These are phyloP conservation scores for Philonicus albiceps DNA, from an alignment of 2,888 invertebrate genomes.

Conservation along the genomic window DNA sequence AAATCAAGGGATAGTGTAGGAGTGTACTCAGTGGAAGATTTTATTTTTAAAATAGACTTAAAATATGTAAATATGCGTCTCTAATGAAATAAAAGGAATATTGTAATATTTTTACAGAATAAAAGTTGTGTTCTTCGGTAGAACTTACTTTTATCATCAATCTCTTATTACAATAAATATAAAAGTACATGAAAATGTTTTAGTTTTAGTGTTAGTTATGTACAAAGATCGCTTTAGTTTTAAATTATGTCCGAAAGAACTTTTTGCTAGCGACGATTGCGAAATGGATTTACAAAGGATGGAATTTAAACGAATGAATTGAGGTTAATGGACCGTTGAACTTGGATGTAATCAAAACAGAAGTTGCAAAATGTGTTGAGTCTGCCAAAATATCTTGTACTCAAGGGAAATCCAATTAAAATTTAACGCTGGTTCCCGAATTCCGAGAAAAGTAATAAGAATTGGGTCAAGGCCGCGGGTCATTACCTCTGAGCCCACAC, in stretches of 20 bases:
- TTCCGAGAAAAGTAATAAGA: not conserved
- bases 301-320: not conserved
- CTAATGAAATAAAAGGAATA: too few species aligned
- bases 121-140: too few species aligned
- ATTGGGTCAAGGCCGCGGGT: not conserved
- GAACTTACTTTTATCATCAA: too few species aligned
- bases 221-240: too few species aligned
- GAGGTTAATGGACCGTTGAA: not conserved
- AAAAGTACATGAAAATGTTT: too few species aligned
- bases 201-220: too few species aligned
- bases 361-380: not conserved
- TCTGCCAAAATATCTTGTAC: not conserved
- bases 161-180: too few species aligned
- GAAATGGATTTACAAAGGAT: not conserved
- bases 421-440: not conserved
- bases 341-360: not conserved
- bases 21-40: too few species aligned
- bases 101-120: too few species aligned
- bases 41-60: too few species aligned
- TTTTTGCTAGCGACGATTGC: not conserved
- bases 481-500: not conserved
- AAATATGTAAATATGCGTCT: too few species aligned
- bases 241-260: not conserved
- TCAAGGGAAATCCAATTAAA: not conserved
- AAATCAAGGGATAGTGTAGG: too few species aligned